These are phyloP conservation scores for Oplegnathus fasciatus DNA, from an alignment of 2,113 vertebrate species.

Conservation along the genomic window DNA sequence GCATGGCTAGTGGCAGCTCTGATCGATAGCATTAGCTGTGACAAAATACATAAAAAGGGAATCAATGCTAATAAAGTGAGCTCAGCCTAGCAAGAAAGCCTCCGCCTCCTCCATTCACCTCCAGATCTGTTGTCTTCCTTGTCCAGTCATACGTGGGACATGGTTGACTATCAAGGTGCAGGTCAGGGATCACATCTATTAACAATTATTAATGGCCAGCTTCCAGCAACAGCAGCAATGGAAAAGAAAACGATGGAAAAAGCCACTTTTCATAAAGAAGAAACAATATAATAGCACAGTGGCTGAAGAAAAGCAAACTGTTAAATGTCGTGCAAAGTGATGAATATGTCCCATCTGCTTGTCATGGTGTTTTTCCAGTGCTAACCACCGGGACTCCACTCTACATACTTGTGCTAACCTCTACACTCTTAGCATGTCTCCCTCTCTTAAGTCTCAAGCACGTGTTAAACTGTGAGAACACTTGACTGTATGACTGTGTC, in stretches of 20 bases:
- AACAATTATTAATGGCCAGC: slow-evolving; percentile 62
- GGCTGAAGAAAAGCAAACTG: not conserved
- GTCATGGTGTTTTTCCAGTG: slow-evolving; percentile 22
- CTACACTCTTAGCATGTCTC: slow-evolving; percentile 67
- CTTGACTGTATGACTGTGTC: slow-evolving; percentile 73
- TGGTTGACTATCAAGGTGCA: slow-evolving; percentile 38
- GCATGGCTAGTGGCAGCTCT: slow-evolving; percentile 56
- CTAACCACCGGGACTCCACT: slow-evolving; percentile 36
- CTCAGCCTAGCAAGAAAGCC: slow-evolving; percentile 73
- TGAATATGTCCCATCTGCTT: slow-evolving; percentile 21
- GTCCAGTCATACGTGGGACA: slow-evolving; percentile 44
- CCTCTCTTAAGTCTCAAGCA: slow-evolving; percentile 83
- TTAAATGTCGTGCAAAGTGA: not conserved
- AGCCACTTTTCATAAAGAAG: not conserved
- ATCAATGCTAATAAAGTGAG: slow-evolving; percentile 87
- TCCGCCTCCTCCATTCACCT: slow-evolving; percentile 59
- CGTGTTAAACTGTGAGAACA: slow-evolving; percentile 78
- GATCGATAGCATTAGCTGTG: slow-evolving; percentile 80
- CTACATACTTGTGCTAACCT: slow-evolving; percentile 74
- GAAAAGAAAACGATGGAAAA: slow-evolving; percentile 10
- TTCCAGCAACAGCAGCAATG: slow-evolving; percentile 27
- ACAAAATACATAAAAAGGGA: slow-evolving; percentile 84
- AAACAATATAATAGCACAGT: not conserved
- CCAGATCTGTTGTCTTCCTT: slow-evolving; percentile 52
- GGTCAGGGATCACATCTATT: slow-evolving; percentile 78